Evolutionary conservation across 1,140 invertebrate species (phyloP), one percentile per base, ranked within the genome.

Genomic region (Pogonognathellus flavescens): DNA sequence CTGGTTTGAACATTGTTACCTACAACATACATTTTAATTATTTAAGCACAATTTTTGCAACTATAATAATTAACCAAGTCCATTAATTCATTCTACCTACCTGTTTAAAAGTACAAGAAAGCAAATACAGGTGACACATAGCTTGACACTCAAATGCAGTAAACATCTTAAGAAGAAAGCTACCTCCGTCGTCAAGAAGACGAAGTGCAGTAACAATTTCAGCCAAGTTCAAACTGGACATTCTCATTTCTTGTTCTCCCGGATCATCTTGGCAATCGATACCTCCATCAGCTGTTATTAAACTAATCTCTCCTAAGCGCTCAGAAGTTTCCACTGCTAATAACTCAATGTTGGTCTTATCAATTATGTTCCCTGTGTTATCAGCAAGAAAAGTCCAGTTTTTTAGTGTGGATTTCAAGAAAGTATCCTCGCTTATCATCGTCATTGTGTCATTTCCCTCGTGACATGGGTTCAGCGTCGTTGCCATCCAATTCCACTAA

Each of bases 281-380:
- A 89, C 97, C 98, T 0, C 97, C 97, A 93, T 99, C 97, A 31
- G 96, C 97, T 4, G 97, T 99, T 8, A 98, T 93, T 88, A 96
- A 90, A 82, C 92, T 89, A 16, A 93, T 90, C 14, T 72, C 8
- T n/a, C n/a, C 10, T 11, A 83, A 14, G n/a, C 11, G 8, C 25
- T 31, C 60, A 25, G 88, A 20, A 91, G 90, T 1, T 86, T 89
- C 90, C 31, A 91, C 88, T n/a, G 93, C 89, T 66, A 97, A 91
- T 66, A 91, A 89, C 55, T 93, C 90, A 18, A 95, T 91, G 90
- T 97, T 97, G 10, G 92, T 90, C 85, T 92, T 90, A 6, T 90
- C 85, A 90, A 95, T 94, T 0, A 99, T 91, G 90, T 98, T 93
- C 0, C 97, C 97, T 3, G 96, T 96, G 87, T 94, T 92, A 90